Evolutionary conservation across 2,113 vertebrate species (phyloP).

Genomic region (Chaetodon trifascialis): DNA sequence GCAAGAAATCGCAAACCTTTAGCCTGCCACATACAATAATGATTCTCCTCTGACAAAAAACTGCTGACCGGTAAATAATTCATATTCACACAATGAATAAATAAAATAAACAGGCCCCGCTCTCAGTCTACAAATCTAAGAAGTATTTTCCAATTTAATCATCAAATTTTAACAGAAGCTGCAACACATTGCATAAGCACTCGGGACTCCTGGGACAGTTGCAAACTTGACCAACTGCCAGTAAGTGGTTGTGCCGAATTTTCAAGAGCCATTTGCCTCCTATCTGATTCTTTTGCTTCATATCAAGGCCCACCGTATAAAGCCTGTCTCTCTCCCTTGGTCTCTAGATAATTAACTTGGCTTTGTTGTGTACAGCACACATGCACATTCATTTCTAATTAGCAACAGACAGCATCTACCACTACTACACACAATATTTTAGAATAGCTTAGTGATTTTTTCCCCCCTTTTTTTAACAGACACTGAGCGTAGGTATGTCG

Average conservation of each 20-base stretch:
- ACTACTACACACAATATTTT: constrained; percentile 34
- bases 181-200: constrained; percentile 79
- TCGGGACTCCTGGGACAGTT: constrained; percentile 65
- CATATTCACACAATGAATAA: constrained; percentile 81
- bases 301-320: constrained; percentile 51
- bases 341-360: constrained; percentile 61
- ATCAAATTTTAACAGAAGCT: constrained; percentile 82
- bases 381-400: constrained; percentile 76
- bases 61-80: constrained; percentile 85
- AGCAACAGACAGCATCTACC: constrained; percentile 45
- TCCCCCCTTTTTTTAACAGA: background rate
- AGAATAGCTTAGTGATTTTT: constrained; percentile 36
- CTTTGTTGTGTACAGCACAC: constrained; percentile 62
- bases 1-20: constrained; percentile 69
- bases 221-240: constrained; percentile 77
- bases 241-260: constrained; percentile 68
- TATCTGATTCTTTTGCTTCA: constrained; percentile 69
- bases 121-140: constrained; percentile 78
- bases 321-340: constrained; percentile 39
- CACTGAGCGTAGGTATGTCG: constrained; percentile 79
- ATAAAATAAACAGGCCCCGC: constrained; percentile 78
- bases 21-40: constrained; percentile 74
- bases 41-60: constrained; percentile 71
- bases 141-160: constrained; percentile 83
- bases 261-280: constrained; percentile 65